Conservation (phyloP, 2,888 invertebrate genomes). For the Euclidia mi region DNA sequence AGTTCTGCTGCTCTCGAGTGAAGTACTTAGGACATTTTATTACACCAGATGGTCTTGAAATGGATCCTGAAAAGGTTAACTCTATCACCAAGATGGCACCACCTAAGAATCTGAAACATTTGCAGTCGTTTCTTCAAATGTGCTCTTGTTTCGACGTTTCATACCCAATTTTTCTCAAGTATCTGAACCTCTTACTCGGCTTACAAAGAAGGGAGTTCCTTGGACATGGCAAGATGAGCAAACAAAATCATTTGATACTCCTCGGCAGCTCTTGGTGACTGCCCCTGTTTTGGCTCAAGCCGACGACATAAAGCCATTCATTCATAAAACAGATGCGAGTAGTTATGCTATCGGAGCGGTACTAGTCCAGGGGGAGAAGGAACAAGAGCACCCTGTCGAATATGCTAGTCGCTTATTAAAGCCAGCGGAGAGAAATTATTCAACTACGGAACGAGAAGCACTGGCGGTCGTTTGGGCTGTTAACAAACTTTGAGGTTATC, state of each 20-base stretch:
- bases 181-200: slow-evolving; percentile 41
- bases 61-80: background rate
- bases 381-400: too few relatives aligned
- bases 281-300: background rate
- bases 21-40: background rate
- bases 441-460: too few relatives aligned
- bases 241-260: slow-evolving; percentile 31
- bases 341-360: too few relatives aligned
- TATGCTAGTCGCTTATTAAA: too few relatives aligned
- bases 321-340: background rate
- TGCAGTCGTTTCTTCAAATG: slow-evolving; percentile 48
- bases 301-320: background rate
- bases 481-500: too few relatives aligned
- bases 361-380: background rate
- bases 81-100: slow-evolving; percentile 9
- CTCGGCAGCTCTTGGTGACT: background rate
- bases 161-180: slow-evolving; percentile 45
- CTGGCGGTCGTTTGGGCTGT: too few relatives aligned
- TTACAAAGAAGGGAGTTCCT: slow-evolving; percentile 6
- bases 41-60: background rate
- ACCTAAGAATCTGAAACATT: slow-evolving; percentile 48
- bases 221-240: slow-evolving; percentile 53
- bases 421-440: too few relatives aligned
- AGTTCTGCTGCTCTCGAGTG: background rate
- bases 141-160: slow-evolving; percentile 46